Percentiles rank a stretch among this genome's conserved stretches.
Conservation (phyloP, 2,888 invertebrate species). For the Morinoia aosen region DNA sequence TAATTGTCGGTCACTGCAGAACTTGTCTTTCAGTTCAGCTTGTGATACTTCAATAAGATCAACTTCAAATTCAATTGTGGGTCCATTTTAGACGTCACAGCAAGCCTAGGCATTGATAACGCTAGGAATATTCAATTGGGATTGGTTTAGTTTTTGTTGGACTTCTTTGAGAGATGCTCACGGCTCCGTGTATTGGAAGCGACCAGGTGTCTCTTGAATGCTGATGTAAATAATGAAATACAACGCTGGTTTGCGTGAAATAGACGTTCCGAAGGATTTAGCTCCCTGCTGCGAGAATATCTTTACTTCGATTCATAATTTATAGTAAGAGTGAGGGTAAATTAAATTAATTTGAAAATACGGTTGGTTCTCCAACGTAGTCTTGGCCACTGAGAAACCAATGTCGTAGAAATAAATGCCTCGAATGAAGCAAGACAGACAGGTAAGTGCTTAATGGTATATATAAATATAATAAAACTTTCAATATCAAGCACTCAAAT, state of each 20-base stretch:
- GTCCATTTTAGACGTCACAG: not conserved
- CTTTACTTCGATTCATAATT: not conserved
- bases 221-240: not conserved
- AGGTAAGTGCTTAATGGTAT: too few relatives aligned
- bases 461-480: too few relatives aligned
- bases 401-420: not conserved
- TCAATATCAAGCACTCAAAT: too few relatives aligned
- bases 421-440: too few relatives aligned
- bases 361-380: not conserved
- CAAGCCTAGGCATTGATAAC: not conserved
- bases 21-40: not conserved
- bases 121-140: not conserved
- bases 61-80: not conserved
- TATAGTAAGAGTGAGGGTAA: not conserved
- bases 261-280: not conserved
- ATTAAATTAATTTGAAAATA: not conserved
- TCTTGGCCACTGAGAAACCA: not conserved
- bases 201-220: not conserved
- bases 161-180: not conserved
- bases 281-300: not conserved
- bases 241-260: not conserved
- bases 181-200: not conserved
- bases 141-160: not conserved
- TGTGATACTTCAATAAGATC: not conserved
- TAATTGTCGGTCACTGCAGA: not conserved